Conservation (phyloP, 2,113 vertebrate species). For the Pteropus alecto region DNA sequence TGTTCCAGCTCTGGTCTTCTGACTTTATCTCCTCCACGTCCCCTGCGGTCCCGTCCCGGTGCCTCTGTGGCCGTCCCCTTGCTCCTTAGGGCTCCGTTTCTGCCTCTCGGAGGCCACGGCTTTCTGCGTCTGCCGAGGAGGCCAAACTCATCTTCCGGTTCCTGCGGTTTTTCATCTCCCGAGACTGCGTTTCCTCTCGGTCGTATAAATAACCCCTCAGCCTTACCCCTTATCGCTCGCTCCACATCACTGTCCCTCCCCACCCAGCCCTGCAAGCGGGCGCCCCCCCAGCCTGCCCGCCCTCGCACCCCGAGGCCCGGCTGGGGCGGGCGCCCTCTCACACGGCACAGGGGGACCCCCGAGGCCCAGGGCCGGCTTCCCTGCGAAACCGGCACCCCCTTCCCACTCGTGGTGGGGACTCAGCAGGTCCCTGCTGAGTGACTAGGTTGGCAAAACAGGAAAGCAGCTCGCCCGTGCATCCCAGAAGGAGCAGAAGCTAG, state of each 20-base stretch:
- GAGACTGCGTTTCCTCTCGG: too few relatives aligned
- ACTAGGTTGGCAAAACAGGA: too few relatives aligned
- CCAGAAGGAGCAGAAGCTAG: too few relatives aligned
- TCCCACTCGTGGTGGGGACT: not conserved
- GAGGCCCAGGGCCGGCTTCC: not conserved
- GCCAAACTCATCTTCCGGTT: accelerated
- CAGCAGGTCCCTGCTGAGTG: not conserved
- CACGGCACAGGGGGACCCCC: accelerated
- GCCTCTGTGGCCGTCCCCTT: not conserved
- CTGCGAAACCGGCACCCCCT: too few relatives aligned
- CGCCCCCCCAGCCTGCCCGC: too few relatives aligned
- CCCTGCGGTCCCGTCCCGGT: accelerated
- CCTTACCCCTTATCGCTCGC: accelerated
- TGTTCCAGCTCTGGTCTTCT: not conserved
- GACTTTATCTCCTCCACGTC: accelerated
- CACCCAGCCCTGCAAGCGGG: accelerated
- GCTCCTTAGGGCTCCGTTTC: not conserved
- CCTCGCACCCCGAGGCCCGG: not conserved
- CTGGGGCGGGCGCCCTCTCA: accelerated
- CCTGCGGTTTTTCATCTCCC: accelerated
- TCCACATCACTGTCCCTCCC: accelerated
- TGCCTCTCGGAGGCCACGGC: not conserved
- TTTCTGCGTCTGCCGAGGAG: not conserved
- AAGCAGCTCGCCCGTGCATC: accelerated
- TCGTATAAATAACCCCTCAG: accelerated